Conservation (phyloP, 1,140 invertebrate species). For the Phymastichus coffea region DNA sequence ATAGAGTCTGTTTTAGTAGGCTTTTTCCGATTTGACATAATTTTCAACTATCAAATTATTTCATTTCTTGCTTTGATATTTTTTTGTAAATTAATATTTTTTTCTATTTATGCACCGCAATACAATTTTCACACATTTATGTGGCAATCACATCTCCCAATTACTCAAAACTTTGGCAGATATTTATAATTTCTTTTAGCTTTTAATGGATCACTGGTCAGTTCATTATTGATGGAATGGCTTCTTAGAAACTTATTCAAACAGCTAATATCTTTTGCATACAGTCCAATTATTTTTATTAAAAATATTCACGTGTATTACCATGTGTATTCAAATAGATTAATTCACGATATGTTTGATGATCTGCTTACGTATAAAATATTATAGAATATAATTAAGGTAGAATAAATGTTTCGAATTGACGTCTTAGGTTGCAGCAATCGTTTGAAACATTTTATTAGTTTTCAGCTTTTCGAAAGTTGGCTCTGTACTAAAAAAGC, state of each 20-base stretch:
- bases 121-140: constrained; percentile 16
- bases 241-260: constrained; percentile 16
- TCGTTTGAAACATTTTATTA: too few relatives aligned
- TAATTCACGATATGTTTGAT: too few relatives aligned
- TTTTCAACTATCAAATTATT: constrained; percentile 15
- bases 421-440: too few relatives aligned
- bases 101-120: constrained; percentile 19
- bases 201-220: constrained; percentile 16
- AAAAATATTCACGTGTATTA: too few relatives aligned
- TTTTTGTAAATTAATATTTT: constrained; percentile 9
- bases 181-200: constrained; percentile 5
- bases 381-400: too few relatives aligned
- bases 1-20: constrained; percentile 17
- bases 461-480: too few relatives aligned
- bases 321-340: too few relatives aligned
- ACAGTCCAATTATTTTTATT: constrained; percentile 6
- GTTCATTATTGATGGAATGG: constrained; percentile 21
- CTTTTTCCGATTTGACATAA: constrained; percentile 13
- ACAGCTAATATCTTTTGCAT: constrained; percentile 22
- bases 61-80: constrained; percentile 9
- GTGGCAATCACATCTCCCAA: neutral
- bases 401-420: too few relatives aligned
- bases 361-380: too few relatives aligned
- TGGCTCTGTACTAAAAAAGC: too few relatives aligned
- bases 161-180: constrained; percentile 9